A percentile compares a stretch with the other conserved stretches of the same genome.
phyloP scores from a whole-genome alignment of 2,797 vertebrate species.

The Melanotaenia nigrans region DNA sequence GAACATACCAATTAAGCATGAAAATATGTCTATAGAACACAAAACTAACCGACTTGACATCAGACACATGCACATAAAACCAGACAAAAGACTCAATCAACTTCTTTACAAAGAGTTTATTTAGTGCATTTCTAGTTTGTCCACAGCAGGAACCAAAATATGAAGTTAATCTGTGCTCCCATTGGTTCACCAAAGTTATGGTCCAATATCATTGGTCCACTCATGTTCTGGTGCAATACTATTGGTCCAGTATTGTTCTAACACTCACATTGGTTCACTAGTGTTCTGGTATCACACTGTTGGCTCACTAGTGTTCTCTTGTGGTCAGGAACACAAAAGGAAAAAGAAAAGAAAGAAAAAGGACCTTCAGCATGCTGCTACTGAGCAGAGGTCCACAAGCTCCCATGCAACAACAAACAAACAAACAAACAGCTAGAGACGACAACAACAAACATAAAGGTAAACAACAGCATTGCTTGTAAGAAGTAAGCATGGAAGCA shows the following conservation, averaged over 20 bases:
- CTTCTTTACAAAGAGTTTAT: constrained; percentile 79
- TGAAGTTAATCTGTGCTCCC: constrained; percentile 77
- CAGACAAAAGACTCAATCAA: constrained; percentile 4
- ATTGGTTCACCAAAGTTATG: constrained; percentile 68
- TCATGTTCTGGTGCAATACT: constrained; percentile 68
- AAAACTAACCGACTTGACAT: neutral
- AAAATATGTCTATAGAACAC: neutral
- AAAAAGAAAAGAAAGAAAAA: constrained; percentile 21
- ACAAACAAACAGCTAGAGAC: constrained; percentile 70
- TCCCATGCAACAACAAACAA: constrained; percentile 82
- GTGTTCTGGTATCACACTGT: constrained; percentile 77
- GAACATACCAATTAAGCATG: neutral
- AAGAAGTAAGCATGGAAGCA: constrained; percentile 80
- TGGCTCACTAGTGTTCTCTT: constrained; percentile 75
- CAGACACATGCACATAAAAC: neutral
- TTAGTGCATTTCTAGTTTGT: constrained; percentile 82
- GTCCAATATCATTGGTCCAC: constrained; percentile 71
- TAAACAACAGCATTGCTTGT: constrained; percentile 71
- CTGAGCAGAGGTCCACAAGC: constrained; percentile 80
- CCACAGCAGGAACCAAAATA: constrained; percentile 77
- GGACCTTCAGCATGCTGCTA: constrained; percentile 83
- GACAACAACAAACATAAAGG: constrained; percentile 68
- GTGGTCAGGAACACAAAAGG: constrained; percentile 68
- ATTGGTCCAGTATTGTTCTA: constrained; percentile 72
- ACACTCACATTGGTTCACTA: constrained; percentile 71